phyloP scores from a whole-genome alignment of 1,140 invertebrate species.

The Calycopis cecrops region DNA sequence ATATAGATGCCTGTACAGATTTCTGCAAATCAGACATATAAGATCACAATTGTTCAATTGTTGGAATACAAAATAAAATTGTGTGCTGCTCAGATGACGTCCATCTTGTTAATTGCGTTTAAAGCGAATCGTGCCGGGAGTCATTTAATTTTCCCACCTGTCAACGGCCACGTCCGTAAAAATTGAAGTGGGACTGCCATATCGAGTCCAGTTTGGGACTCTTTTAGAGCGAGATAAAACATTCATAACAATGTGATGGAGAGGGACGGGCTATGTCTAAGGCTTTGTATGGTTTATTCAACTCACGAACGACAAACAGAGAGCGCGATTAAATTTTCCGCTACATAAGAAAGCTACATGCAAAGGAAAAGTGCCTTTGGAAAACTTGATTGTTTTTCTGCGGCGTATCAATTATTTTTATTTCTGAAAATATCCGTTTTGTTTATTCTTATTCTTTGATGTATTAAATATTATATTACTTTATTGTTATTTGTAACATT shows the following conservation, averaged over 20 bases:
- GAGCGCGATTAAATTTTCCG: slow-evolving; percentile 67
- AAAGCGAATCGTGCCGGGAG: slow-evolving; percentile 23
- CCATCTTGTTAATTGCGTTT: slow-evolving; percentile 25
- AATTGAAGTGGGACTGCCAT: slow-evolving; percentile 46
- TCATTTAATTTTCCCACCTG: slow-evolving; percentile 46
- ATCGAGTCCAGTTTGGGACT: slow-evolving; percentile 44
- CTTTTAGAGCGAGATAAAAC: slow-evolving; percentile 38
- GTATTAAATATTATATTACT: no score
- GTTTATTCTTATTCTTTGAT: no score
- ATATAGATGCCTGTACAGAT: no score
- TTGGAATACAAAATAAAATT: slow-evolving; percentile 4
- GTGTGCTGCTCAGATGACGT: slow-evolving; percentile 1
- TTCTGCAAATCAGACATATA: no score
- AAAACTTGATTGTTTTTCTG: slow-evolving; percentile 33
- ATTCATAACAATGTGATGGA: slow-evolving; percentile 27
- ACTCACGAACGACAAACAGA: slow-evolving; percentile 60
- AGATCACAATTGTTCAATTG: neutral
- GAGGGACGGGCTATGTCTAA: slow-evolving; percentile 32
- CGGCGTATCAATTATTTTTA: slow-evolving; percentile 19
- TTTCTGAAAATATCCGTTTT: no score
- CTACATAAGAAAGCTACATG: slow-evolving; percentile 60
- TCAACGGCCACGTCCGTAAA: slow-evolving; percentile 48
- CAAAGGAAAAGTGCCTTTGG: slow-evolving; percentile 41
- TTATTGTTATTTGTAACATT: no score
- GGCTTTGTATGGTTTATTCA: slow-evolving; percentile 56